These are phyloP conservation scores for Parazoanthus atlanticus DNA, from an alignment of 92 coral and sea anemone species.

Conservation along the genomic window DNA sequence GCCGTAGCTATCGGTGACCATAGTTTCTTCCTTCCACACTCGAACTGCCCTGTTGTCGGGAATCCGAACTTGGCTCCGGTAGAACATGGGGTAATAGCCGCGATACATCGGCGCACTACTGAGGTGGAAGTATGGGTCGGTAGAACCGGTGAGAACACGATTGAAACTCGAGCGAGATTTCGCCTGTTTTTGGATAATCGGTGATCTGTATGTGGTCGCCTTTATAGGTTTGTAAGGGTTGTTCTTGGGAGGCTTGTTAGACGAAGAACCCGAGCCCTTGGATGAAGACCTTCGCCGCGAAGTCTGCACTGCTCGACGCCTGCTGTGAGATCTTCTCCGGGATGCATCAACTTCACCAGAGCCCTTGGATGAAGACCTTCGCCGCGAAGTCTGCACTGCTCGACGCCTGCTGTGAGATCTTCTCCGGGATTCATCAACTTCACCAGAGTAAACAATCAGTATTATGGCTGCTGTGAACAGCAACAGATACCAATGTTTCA, in stretches of 20 bases:
- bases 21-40: slow-evolving; percentile 11
- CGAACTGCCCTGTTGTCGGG: slow-evolving; percentile 33
- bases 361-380: background rate
- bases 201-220: slow-evolving; percentile 14
- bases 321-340: too few relatives aligned
- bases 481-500: background rate
- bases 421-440: background rate
- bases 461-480: background rate
- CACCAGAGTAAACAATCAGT: background rate
- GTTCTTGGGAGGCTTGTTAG: slow-evolving; percentile 4
- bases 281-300: slow-evolving; percentile 1
- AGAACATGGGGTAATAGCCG: slow-evolving; percentile 7
- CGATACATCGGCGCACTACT: slow-evolving; percentile 20
- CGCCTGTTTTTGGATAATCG: slow-evolving; percentile 25
- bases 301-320: background rate
- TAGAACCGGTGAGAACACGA: slow-evolving; percentile 19
- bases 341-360: background rate
- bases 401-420: background rate
- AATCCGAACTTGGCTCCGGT: slow-evolving; percentile 4
- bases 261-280: background rate
- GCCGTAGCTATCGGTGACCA: slow-evolving; percentile 1
- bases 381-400: background rate
- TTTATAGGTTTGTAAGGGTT: slow-evolving; percentile 18
- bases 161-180: slow-evolving; percentile 17
- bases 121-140: background rate